Percentiles rank a stretch among this genome's conserved stretches.
Evolutionary conservation across 2,888 invertebrate genomes (phyloP).

Genomic region (Dascillus cervinus): DNA sequence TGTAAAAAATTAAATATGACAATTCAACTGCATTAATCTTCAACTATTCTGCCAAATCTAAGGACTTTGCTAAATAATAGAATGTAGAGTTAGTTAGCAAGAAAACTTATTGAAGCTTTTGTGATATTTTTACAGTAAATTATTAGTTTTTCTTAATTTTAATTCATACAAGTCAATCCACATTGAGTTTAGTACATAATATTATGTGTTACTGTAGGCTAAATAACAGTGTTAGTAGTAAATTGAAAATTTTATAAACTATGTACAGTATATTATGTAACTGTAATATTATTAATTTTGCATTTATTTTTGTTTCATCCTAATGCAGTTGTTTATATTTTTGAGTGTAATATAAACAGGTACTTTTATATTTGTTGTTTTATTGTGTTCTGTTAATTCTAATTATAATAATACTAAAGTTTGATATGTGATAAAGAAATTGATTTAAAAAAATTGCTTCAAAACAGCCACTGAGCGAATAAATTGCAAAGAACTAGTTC

Average conservation of each 20-base stretch:
- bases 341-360: no score
- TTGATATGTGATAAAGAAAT: no score
- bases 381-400: no score
- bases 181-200: neutral
- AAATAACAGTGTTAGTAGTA: neutral
- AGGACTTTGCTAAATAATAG: neutral
- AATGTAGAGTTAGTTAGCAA: neutral
- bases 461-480: no score
- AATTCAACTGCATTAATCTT: neutral
- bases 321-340: neutral
- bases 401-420: no score
- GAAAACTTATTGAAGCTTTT: conserved; percentile 11
- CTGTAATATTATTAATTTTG: neutral
- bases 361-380: no score
- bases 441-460: no score
- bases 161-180: no score
- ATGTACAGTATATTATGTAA: neutral
- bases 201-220: neutral
- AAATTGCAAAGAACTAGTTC: no score
- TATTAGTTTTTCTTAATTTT: conserved; percentile 13
- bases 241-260: neutral
- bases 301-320: neutral
- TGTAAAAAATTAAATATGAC: neutral
- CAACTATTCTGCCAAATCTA: neutral
- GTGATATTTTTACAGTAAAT: conserved; percentile 14